Percentiles rank a stretch among this genome's conserved stretches.
These are phyloP conservation scores for Turritopsis rubra DNA, from an alignment of 30 jellyfish, hydroid and myxozoan species.

Conservation along the genomic window DNA sequence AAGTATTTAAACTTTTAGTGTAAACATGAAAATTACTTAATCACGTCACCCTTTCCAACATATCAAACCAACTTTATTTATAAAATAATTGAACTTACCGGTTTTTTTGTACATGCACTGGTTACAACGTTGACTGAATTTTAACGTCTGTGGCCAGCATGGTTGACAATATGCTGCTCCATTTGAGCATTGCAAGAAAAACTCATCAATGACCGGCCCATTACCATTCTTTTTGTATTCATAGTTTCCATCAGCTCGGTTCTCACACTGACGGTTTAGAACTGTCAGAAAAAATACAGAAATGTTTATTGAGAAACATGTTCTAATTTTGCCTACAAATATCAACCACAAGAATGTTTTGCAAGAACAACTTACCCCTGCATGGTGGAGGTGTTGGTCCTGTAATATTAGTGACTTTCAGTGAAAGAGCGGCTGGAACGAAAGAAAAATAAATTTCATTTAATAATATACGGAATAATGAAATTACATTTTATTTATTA, in stretches of 20 bases:
- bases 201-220: background rate
- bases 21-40: too few species aligned
- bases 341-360: background rate
- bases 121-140: slow-evolving; percentile 9
- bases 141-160: slow-evolving; percentile 23
- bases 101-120: slow-evolving; percentile 17
- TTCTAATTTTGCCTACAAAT: too few species aligned
- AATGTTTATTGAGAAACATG: too few species aligned
- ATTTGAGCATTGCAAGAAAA: slow-evolving; percentile 18
- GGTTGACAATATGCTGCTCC: slow-evolving; percentile 27
- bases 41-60: too few species aligned
- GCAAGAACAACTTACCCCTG: background rate
- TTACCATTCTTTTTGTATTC: background rate
- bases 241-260: slow-evolving; percentile 15
- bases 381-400: background rate
- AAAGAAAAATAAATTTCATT: too few species aligned
- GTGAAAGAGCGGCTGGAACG: background rate
- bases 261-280: background rate
- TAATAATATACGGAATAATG: background rate
- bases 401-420: background rate
- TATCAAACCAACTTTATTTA: background rate
- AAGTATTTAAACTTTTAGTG: background rate
- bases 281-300: background rate
- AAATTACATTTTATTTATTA: too few species aligned
- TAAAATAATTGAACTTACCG: background rate